Evolutionary conservation across 2,113 vertebrate genomes (phyloP), one percentile per base, ranked within the genome.

Genomic region (Buteo buteo): DNA sequence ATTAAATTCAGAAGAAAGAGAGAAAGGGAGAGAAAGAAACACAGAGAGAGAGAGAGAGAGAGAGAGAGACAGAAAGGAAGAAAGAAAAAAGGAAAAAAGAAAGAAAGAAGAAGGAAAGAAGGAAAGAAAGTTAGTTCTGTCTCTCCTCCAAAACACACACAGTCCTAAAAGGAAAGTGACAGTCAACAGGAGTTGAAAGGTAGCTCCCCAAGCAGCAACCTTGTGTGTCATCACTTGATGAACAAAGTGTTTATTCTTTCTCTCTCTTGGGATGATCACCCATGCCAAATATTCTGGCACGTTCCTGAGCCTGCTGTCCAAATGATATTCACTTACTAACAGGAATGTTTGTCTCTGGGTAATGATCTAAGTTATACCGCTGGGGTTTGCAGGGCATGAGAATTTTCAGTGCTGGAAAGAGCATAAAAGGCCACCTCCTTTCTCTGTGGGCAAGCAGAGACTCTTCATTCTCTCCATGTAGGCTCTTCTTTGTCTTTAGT

Each of bases 301-400:
- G 5, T 87, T 93, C 80, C 57, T 74, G 81, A 96, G 67, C 65
- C 13, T 91, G 42, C 92, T 92, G 85, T 96, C 96, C 96, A 85
- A 90, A 88, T 4, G 77, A 86, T 80, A 88, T 82, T 96, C 92
- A 66, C 36, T 91, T 90, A 59, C 96, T 88, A 97, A 96, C 86
- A 64, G 83, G 90, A 96, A 69, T 40, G 11, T 91, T 98, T 98
- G 92, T 98, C 89, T 97, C 78, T 86, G 94, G 71, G 71, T 94
- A 95, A 90, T 96, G 90, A 87, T 97, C 52, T 62, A 91, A 69
- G 86, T 86, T 94, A 83, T 88, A 83, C 80, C 31, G 13, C 83
- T 84, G 90, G 82, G 92, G 66, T 97, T 98, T 98, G 86, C 87
- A 97, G 97, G 96, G 96, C 97, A 96, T 98, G 98, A 98, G 98